Evolutionary conservation across 2,113 vertebrate species (phyloP).

Genomic region (Takifugu bimaculatus): DNA sequence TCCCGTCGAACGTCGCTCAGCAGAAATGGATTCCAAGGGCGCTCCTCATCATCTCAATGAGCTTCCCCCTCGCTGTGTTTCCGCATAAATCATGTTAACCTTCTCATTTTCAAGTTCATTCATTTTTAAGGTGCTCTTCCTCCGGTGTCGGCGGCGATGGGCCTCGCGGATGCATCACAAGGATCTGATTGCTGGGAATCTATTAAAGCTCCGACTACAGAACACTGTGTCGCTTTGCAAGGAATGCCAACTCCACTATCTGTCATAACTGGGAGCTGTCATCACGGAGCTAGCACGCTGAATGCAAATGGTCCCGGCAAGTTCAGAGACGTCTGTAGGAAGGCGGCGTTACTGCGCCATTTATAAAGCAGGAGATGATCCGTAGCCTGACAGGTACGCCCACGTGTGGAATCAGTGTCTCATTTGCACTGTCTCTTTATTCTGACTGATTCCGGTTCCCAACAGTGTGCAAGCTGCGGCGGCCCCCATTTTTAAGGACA

Average conservation of each 20-base stretch:
- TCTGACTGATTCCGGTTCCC: too few relatives aligned
- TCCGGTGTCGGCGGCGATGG: conserved; percentile 31
- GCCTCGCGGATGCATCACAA: conserved; percentile 40
- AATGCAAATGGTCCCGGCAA: conserved; percentile 40
- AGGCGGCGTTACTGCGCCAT: conserved; percentile 9
- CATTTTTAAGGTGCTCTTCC: conserved; percentile 66
- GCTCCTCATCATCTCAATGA: conserved; percentile 66
- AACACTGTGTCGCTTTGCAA: conserved; percentile 53
- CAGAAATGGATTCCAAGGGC: conserved; percentile 64
- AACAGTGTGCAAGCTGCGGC: too few relatives aligned
- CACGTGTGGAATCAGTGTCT: conserved; percentile 6
- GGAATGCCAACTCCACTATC: conserved; percentile 49
- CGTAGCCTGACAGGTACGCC: conserved; percentile 24
- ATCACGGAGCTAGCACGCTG: conserved; percentile 12
- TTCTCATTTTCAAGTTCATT: conserved; percentile 74
- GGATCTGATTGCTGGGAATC: conserved; percentile 53
- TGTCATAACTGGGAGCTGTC: conserved; percentile 57
- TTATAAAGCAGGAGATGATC: conserved; percentile 18
- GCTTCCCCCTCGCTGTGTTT: conserved; percentile 43
- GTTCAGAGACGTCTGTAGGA: conserved; percentile 14
- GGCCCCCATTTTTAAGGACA: too few relatives aligned
- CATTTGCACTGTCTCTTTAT: conserved; percentile 1
- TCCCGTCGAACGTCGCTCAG: conserved; percentile 31
- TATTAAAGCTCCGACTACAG: conserved; percentile 54
- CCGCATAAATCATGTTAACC: conserved; percentile 71